Conservation (phyloP, 2,797 vertebrate genomes). For the Cynopterus sphinx region DNA sequence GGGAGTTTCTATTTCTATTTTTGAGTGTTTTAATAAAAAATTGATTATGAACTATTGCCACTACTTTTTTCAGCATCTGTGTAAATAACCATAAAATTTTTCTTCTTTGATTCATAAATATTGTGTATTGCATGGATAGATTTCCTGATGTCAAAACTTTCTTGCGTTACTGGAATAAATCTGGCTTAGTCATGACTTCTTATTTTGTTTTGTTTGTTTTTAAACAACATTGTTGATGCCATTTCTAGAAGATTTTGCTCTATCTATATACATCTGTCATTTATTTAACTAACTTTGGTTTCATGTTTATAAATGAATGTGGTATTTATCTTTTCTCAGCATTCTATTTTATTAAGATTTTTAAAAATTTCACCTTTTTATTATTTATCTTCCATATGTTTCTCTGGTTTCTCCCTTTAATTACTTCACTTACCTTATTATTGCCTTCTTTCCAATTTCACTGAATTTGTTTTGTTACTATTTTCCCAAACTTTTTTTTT, state of each 20-base stretch:
- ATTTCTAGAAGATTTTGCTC: background rate
- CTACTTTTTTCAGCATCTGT: background rate
- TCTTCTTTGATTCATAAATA: background rate
- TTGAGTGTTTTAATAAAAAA: background rate
- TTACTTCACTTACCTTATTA: conserved; percentile 3
- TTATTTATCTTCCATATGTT: conserved; percentile 2
- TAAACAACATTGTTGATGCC: background rate
- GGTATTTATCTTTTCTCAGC: background rate
- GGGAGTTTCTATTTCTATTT: background rate
- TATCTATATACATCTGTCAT: background rate
- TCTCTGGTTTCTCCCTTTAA: background rate
- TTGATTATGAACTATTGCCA: background rate
- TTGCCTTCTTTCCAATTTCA: background rate
- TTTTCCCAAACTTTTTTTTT: background rate
- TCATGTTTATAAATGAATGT: background rate
- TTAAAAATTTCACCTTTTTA: background rate
- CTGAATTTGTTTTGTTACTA: background rate
- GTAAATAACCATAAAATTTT: background rate
- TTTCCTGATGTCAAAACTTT: background rate
- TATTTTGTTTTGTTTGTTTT: background rate
- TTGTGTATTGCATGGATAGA: background rate
- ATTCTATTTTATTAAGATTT: background rate
- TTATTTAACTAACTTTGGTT: background rate
- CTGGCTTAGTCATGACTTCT: background rate
- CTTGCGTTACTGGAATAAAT: background rate